Conservation (phyloP, 2,797 vertebrate species). For the Stomatorhinus walkeri region DNA sequence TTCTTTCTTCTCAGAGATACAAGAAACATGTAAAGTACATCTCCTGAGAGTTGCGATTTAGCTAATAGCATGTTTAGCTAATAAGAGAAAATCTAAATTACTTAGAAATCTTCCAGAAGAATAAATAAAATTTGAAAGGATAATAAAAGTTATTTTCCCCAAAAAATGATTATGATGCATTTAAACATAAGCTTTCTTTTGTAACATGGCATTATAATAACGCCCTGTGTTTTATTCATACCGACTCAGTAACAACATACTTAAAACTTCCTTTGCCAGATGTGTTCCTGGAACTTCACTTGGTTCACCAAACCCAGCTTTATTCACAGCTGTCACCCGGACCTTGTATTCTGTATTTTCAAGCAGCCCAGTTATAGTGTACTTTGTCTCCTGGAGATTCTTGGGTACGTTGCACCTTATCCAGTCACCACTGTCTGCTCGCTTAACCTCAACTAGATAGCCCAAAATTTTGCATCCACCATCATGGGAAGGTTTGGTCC, state of each 20-base stretch:
- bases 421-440: conserved; percentile 81
- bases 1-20: neutral
- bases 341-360: conserved; percentile 86
- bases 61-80: neutral
- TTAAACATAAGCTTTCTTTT: neutral
- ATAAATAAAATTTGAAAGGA: neutral
- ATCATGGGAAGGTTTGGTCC: conserved; percentile 80
- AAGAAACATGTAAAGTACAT: neutral
- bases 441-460: conserved; percentile 89
- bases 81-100: neutral
- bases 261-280: conserved; percentile 78
- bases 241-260: conserved; percentile 59
- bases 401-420: conserved; percentile 93
- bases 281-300: conserved; percentile 87
- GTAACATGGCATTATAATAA: neutral
- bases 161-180: neutral
- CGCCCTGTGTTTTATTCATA: neutral
- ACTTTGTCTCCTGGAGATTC: conserved; percentile 84
- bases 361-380: conserved; percentile 78
- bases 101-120: neutral
- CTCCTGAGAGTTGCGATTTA: neutral
- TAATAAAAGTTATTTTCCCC: neutral
- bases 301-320: conserved; percentile 86
- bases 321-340: conserved; percentile 89
- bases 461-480: conserved; percentile 91